phyloP scores from a whole-genome alignment of 2,113 vertebrate genomes.

The Climacteris rufus region DNA sequence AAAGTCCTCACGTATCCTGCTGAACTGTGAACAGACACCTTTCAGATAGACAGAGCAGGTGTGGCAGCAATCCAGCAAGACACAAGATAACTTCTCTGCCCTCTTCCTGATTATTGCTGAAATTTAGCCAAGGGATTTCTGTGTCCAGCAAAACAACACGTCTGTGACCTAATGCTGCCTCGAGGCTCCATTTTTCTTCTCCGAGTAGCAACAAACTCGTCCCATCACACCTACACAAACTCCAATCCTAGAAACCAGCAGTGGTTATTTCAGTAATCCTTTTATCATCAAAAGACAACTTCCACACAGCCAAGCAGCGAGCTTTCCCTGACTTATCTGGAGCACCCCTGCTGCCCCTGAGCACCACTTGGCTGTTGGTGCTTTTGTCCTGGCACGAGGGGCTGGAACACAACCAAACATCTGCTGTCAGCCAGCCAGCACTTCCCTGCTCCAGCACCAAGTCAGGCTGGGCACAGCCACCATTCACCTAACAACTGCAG shows the following conservation, averaged over 20 bases:
- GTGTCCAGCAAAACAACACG: not conserved
- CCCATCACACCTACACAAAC: not conserved
- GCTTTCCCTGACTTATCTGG: not conserved
- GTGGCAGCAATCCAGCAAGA: not conserved
- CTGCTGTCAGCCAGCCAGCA: not conserved
- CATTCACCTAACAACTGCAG: not conserved
- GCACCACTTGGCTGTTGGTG: not conserved
- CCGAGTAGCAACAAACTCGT: not conserved
- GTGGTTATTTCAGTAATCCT: not conserved
- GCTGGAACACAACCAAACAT: not conserved
- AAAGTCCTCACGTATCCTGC: not conserved
- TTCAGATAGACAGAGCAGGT: not conserved
- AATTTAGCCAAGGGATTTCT: not conserved
- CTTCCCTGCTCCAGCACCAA: not conserved
- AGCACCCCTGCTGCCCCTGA: not conserved
- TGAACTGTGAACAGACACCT: constrained; percentile 15
- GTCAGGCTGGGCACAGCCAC: not conserved
- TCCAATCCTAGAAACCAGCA: not conserved
- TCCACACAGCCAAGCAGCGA: not conserved
- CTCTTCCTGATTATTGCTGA: not conserved
- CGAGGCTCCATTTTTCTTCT: not conserved
- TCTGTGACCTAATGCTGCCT: not conserved
- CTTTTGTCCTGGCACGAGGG: not conserved
- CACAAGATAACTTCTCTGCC: not conserved
- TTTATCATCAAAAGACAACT: not conserved